A percentile compares a stretch with the other conserved stretches of the same genome.
These are phyloP conservation scores for Tyto alba DNA, from an alignment of 2,113 vertebrate species.

Conservation along the genomic window DNA sequence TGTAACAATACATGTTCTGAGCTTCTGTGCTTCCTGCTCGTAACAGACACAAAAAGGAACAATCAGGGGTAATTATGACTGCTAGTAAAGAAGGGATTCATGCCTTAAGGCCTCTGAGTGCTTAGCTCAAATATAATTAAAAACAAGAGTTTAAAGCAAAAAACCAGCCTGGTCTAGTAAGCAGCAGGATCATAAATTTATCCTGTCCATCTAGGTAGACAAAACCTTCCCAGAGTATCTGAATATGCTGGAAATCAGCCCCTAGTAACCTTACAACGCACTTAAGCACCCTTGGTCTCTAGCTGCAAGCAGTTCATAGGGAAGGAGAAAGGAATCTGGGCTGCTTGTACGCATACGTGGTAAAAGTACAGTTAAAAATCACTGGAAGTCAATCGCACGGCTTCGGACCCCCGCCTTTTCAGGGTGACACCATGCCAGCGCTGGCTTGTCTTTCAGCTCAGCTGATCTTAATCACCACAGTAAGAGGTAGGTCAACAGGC, in stretches of 20 bases:
- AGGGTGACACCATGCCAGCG: not conserved
- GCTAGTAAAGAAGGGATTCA: slow-evolving; percentile 2
- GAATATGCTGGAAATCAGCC: not conserved
- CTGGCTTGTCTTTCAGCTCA: not conserved
- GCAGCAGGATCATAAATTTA: not conserved
- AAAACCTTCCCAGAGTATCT: not conserved
- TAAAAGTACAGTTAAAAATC: not conserved
- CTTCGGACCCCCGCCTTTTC: not conserved
- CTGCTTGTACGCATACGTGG: not conserved
- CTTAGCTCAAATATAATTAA: not conserved
- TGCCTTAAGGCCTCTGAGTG: not conserved
- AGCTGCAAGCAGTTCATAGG: not conserved
- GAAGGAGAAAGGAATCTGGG: not conserved
- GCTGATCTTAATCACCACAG: not conserved
- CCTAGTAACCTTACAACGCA: not conserved
- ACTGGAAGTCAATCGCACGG: not conserved
- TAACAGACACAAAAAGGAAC: not conserved
- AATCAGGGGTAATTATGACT: not conserved
- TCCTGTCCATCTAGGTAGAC: not conserved
- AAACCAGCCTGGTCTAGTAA: not conserved
- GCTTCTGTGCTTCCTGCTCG: not conserved
- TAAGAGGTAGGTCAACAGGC: not conserved
- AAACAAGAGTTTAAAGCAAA: not conserved
- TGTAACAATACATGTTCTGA: not conserved
- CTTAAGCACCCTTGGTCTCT: not conserved